Evolutionary conservation across 2,888 invertebrate genomes (phyloP).

Genomic region (Chrysolina americana): DNA sequence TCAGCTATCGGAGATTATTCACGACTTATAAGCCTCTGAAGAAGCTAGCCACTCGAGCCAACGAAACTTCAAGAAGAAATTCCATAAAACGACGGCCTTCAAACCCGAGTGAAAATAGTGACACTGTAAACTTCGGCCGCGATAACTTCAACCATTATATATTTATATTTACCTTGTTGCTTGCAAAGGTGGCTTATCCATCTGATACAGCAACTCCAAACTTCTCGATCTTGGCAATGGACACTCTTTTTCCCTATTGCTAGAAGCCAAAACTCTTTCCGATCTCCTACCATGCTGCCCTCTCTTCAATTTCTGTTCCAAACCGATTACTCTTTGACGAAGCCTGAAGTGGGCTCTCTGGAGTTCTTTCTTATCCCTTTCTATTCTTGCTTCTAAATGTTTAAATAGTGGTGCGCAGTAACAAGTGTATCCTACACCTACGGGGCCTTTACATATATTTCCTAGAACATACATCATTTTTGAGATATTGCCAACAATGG

Average conservation of each 20-base stretch:
- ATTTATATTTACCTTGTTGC: constrained; percentile 61
- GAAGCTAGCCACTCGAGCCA: too few species aligned
- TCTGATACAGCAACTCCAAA: constrained; percentile 77
- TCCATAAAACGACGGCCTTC: too few species aligned
- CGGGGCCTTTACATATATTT: constrained; percentile 94
- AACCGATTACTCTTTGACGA: constrained; percentile 85
- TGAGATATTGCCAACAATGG: not conserved
- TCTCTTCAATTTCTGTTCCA: constrained; percentile 80
- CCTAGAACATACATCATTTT: constrained; percentile 63
- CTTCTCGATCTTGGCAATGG: constrained; percentile 80
- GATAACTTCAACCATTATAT: too few species aligned
- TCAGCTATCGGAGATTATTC: too few species aligned
- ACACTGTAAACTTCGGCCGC: too few species aligned
- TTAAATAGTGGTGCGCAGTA: constrained; percentile 94
- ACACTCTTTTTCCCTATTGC: constrained; percentile 72
- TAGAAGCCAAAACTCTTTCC: constrained; percentile 71
- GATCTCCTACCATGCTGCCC: constrained; percentile 76
- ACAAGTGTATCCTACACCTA: constrained; percentile 94
- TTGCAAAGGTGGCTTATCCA: constrained; percentile 60
- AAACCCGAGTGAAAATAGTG: too few species aligned
- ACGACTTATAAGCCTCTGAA: too few species aligned
- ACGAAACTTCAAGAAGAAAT: too few species aligned
- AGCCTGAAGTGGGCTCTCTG: constrained; percentile 84
- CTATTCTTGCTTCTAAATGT: constrained; percentile 87
- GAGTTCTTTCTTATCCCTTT: constrained; percentile 84